Evolutionary conservation across 2,113 vertebrate species (phyloP), one percentile per base, ranked within the genome.

Genomic region (Poecile atricapillus): DNA sequence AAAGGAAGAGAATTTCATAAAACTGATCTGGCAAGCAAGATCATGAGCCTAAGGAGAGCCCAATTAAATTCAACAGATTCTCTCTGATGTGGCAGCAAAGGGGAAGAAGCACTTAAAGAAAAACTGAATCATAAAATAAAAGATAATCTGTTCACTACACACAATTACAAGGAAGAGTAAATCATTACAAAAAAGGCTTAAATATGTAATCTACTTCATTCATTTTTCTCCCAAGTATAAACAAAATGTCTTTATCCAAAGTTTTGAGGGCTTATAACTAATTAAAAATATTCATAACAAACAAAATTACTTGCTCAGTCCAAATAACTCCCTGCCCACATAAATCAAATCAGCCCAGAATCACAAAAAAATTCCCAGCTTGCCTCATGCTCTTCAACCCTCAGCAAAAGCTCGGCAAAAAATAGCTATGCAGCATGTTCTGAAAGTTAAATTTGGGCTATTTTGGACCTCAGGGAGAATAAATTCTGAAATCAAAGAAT

Each of bases 401-500:
- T 93, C 93, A 96, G 91, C 82, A 77, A 97, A 95, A 94, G 39
- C 90, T 94, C 95, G 90, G 95, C 81, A 95, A 95, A 97, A 96
- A 96, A 88, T 86, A 96, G 64, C 92, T 95, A 71, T 90, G 85
- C 94, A 90, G 88, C 87, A 88, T 96, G 56, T 90, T 96, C 90
- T 93, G 94, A 93, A 96, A 96, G 92, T 92, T 95, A 95, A 96
- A 95, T 94, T 96, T 93, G 93, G 88, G 90, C 88, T 96, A 95
- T 95, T 96, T 95, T 95, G 90, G 93, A 96, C 96, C 93, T 96
- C 64, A 77, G 95, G 94, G 96, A 90, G 90, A 95, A 96, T 94
- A 94, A 95, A 96, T 96, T 96, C 88, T 88, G 90, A 97, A 96
- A 96, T 96, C 94, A 95, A 96, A 96, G 95, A 93, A 88, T 81